Base-by-base conservation (phyloP, 2,113 vertebrate genomes). In the Menidia beryllina region DNA sequence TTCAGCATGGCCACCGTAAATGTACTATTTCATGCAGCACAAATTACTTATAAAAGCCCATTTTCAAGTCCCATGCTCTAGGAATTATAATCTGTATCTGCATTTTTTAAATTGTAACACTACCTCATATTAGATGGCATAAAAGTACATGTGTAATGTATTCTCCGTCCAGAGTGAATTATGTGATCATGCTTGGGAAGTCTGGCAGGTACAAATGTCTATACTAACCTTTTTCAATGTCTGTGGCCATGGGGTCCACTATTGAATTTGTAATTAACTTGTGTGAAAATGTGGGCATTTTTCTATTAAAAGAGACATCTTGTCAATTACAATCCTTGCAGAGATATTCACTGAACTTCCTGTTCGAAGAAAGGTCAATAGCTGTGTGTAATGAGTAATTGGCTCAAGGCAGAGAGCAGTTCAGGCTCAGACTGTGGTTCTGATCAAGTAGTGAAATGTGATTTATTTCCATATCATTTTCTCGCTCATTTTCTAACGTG, bases 281-380 rank as follows among this genome's bases (percentile, higher is more conserved):
- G 87, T 88, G 86, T 84, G 83, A 86, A 92, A 92, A 93, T 89
- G 88, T 92, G 86, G 85, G 88, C 88, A 92, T 91, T 93, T 93
- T 93, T 93, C 91, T 93, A 93, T 93, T 93, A 93, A 91, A 92
- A 92, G 90, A 92, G 92, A 93, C 93, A 93, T 93, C 91, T 92
- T 94, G 93, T 94, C 93, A 94, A 94, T 94, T 94, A 93, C 89
- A 93, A 90, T 92, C 90, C 91, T 91, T 57, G 87, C 86, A 86
- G 84, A 93, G 88, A 93, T 91, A 91, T 91, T 92, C 84, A 85
- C 84, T 90, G 93, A 91, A 92, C 91, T 94, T 94, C 91, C 90
- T 92, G 90, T 93, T 91, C 87, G 89, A 90, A 88, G 90, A 94
- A 94, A 94, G 93, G 93, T 94, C 93, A 94, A 94, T 94, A 93